phyloP scores from a whole-genome alignment of 2,888 invertebrate species.

The Eristalis intricaria region DNA sequence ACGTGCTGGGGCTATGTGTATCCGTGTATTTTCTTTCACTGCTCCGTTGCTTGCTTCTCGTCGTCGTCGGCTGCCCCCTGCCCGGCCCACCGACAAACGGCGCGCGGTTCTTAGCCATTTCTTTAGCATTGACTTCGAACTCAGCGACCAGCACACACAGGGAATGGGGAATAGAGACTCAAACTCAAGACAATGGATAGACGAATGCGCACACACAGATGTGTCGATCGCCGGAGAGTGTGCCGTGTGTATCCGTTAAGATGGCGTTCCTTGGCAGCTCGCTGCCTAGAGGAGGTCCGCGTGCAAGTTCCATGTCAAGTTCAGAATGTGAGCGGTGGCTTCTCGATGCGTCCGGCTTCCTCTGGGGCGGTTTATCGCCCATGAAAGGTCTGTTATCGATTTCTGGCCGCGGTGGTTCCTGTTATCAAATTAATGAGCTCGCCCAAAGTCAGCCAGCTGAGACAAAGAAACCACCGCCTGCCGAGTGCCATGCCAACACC shows the following conservation, averaged over 20 bases:
- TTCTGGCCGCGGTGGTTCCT: conserved; percentile 18
- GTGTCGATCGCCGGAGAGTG: conserved; percentile 7
- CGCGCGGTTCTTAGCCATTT: conserved; percentile 56
- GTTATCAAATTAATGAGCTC: conserved; percentile 37
- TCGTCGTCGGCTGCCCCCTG: background rate
- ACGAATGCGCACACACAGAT: conserved; percentile 10
- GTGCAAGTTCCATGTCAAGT: background rate
- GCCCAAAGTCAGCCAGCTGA: background rate
- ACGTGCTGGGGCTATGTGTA: background rate
- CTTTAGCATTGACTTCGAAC: conserved; percentile 68
- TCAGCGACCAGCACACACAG: conserved; percentile 35
- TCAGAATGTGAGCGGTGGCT: background rate
- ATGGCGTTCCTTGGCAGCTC: conserved; percentile 19
- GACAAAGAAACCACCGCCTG: background rate
- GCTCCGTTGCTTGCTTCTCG: conserved; percentile 43
- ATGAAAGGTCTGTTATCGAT: conserved; percentile 57
- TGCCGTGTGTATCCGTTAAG: conserved; percentile 40
- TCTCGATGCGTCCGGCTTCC: conserved; percentile 37
- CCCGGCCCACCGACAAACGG: background rate
- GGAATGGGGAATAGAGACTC: conserved; percentile 1
- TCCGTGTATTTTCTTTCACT: conserved; percentile 20
- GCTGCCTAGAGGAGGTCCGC: background rate
- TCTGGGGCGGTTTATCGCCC: conserved; percentile 33
- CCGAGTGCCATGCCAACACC: background rate
- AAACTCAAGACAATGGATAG: conserved; percentile 57